Evolutionary conservation across 2,888 invertebrate species (phyloP).

Genomic region (Rhogogaster chlorosoma): DNA sequence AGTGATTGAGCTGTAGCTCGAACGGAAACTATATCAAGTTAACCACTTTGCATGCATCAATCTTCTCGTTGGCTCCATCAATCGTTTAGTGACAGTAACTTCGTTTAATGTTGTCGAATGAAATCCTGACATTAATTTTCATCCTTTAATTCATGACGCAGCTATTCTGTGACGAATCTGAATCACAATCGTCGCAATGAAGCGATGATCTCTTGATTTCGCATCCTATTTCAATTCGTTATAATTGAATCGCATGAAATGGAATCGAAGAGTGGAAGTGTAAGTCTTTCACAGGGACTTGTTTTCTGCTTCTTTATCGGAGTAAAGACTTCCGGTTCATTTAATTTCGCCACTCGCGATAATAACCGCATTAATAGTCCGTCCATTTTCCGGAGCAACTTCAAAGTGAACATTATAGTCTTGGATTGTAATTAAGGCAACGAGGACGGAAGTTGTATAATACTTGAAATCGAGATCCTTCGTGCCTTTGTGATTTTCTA

Average conservation of each 20-base stretch:
- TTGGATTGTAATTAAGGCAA: neutral
- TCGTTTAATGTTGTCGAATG: neutral
- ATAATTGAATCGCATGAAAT: neutral
- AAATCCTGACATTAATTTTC: neutral
- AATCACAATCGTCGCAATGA: neutral
- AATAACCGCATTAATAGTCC: neutral
- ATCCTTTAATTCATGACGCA: neutral
- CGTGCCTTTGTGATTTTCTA: neutral
- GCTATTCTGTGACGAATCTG: neutral
- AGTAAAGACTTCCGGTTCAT: neutral
- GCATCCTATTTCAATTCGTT: neutral
- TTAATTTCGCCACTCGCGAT: neutral
- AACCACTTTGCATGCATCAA: conserved; percentile 23
- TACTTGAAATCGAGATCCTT: neutral
- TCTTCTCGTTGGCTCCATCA: conserved; percentile 26
- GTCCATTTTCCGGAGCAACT: neutral
- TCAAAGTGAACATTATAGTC: neutral
- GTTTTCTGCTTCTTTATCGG: neutral
- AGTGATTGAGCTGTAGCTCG: neutral
- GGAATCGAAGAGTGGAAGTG: neutral
- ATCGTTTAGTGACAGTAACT: conserved; percentile 11
- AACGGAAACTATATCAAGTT: conserved; percentile 34
- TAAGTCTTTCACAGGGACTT: neutral
- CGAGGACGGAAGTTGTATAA: neutral
- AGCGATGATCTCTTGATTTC: neutral